Percentiles rank a stretch among this genome's conserved stretches.
Evolutionary conservation across 1,140 invertebrate species (phyloP).

Genomic region (Antheraea mylitta): DNA sequence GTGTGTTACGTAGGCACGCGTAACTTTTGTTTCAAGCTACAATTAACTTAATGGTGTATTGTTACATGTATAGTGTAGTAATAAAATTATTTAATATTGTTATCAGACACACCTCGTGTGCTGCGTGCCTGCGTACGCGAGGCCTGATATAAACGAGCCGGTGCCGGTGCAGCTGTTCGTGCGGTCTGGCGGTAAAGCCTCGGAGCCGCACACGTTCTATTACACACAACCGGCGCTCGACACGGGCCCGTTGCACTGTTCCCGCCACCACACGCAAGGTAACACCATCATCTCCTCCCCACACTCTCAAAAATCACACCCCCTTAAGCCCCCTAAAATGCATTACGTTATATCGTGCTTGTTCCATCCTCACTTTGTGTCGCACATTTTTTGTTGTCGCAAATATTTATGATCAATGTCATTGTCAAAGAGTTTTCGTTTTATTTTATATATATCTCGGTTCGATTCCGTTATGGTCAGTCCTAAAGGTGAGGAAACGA

Average conservation of each 20-base stretch:
- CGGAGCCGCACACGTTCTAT: conserved; percentile 92
- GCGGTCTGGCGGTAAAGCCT: conserved; percentile 91
- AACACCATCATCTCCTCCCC: conserved; percentile 12
- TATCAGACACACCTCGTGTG: conserved; percentile 95
- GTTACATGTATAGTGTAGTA: too few relatives aligned
- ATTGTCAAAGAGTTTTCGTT: not conserved
- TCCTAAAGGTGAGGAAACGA: not conserved
- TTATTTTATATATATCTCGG: not conserved
- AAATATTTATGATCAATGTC: not conserved
- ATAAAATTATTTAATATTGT: not conserved
- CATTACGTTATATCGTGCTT: not conserved
- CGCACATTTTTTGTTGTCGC: conserved; percentile 2
- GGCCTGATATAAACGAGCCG: conserved; percentile 82
- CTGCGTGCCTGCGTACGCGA: conserved; percentile 90
- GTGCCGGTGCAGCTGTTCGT: conserved; percentile 89
- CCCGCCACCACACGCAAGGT: conserved; percentile 56
- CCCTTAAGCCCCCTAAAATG: too few relatives aligned
- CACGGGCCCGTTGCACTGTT: conserved; percentile 57
- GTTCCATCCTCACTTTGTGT: not conserved
- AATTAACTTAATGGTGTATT: too few relatives aligned
- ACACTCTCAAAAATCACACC: too few relatives aligned
- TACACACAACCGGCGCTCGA: conserved; percentile 82
- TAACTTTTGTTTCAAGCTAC: too few relatives aligned
- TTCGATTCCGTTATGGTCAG: not conserved
- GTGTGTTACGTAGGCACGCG: too few relatives aligned